phyloP scores from a whole-genome alignment of 2,113 vertebrate species.

The Dinomys branickii region DNA sequence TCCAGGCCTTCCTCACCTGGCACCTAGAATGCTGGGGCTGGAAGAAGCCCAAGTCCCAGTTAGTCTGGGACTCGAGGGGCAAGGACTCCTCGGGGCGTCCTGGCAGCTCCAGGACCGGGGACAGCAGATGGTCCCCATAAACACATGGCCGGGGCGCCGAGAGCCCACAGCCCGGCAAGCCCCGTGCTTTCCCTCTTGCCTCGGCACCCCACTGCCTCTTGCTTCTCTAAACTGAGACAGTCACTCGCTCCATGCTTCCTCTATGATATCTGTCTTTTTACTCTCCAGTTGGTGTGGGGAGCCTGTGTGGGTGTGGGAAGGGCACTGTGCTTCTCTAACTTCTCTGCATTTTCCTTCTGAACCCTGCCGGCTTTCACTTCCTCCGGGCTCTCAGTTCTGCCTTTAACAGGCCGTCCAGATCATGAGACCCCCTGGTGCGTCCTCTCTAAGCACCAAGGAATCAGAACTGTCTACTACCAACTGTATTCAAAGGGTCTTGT shows the following conservation, averaged over 20 bases:
- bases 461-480: background rate
- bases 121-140: background rate
- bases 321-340: slow-evolving; percentile 29
- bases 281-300: background rate
- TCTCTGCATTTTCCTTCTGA: slow-evolving; percentile 69
- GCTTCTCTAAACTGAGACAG: slow-evolving; percentile 22
- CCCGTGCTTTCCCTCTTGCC: background rate
- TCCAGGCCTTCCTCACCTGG: background rate
- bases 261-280: background rate
- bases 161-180: background rate
- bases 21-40: background rate
- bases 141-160: background rate
- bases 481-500: background rate
- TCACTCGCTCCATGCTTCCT: slow-evolving; percentile 72
- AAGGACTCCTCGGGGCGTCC: background rate
- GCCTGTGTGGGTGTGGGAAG: slow-evolving; percentile 59
- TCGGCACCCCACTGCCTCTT: background rate
- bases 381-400: slow-evolving; percentile 70
- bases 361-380: slow-evolving; percentile 65
- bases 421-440: background rate
- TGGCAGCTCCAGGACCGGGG: too few relatives aligned
- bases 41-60: background rate
- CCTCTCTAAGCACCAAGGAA: background rate
- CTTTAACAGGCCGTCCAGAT: background rate
- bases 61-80: background rate